Evolutionary conservation across 2,797 vertebrate species (phyloP), one percentile per base, ranked within the genome.

Genomic region (Thamnophis elegans): DNA sequence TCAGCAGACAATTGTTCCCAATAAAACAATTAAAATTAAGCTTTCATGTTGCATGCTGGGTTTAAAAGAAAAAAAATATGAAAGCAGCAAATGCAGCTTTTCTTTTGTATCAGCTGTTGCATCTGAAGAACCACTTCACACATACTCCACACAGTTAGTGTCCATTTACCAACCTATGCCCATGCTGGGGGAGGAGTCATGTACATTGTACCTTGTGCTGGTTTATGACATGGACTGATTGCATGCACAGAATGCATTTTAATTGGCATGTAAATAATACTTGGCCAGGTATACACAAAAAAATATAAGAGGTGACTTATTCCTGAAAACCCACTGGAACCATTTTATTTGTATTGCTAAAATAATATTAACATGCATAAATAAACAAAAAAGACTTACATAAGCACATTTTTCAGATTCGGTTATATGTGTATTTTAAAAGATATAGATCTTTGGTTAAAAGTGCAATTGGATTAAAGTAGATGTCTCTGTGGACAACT

Each of bases 1-100:
- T 90, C 26, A 90, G 65, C 9, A 60, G 10, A 88, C 65, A 87
- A 55, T n/a, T 93, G 58, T 26, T 51, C 51, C n/a, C 89, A 93
- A 51, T 88, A 68, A 88, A 88, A 93, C 88, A 91, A 91, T 91
- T 93, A 91, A 93, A 32, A 93, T 93, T 82, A 88, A 93, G 54
- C 32, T 62, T 91, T 88, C 86, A 91, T 88, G 18, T 32, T 47
- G 22, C n/a, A 25, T 91, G 16, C 62, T 36, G 54, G 14, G 20
- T 88, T 93, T 73, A 42, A 54, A 90, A 51, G 88, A 9, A 85
- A 86, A 42, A 82, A 82, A 59, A 20, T n/a, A 55, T 26, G 56
- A 85, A 92, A 55, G 4, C 53, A 68, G 28, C 16, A 87, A 86
- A 73, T 26, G 73, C 73, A 7, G 16, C 18, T 73, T 90, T 36